Base-by-base conservation (phyloP, 2,113 vertebrate genomes). In the Hyperopisus bebe region DNA sequence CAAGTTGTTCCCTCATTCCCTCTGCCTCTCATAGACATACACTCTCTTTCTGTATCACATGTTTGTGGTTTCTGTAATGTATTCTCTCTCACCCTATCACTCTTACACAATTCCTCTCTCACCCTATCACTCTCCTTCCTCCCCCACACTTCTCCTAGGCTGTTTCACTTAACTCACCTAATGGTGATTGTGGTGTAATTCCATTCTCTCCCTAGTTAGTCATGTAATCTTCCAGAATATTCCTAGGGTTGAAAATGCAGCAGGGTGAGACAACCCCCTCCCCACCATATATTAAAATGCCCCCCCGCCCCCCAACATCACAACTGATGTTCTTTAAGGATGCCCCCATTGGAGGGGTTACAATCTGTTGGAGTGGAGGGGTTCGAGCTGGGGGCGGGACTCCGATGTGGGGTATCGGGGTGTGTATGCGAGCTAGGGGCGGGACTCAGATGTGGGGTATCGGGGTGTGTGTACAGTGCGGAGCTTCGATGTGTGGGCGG, bases 151-250 rank as follows among this genome's bases (percentile, higher is more conserved):
- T 62, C 42, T 58, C 31, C 86, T 1, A 62, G 53, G 27, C 86
- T 11, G 53, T 51, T 44, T 9, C 55, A 24, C 51, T 88, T 62
- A 42, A 66, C 27, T 77, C 19, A 44, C 39, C 53, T 51, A 47
- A 70, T 74, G 42, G 91, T 46, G 42, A 47, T 48, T 62, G 86
- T 39, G 51, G 86, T 42, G 86, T 87, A 51, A n/a, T 85, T 31
- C 47, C n/a, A 24, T 53, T 51, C 47, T 35, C 19, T 86, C 48
- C 48, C 48, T 86, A n/a, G 48, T 15, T 53, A 51, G 51, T 86
- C 7, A 51, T 86, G 84, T 48, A 86, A 86, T 86, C 47, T 86
- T n/a, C n/a, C 5, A 5, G 48, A 46, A 86, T 86, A 51, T n/a
- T 48, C 11, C 35, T 44, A 50, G 48, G 84, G 47, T 51, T 48